Conservation (phyloP, 2,888 invertebrate genomes). For the Scaptomyza cyrtandrae region DNA sequence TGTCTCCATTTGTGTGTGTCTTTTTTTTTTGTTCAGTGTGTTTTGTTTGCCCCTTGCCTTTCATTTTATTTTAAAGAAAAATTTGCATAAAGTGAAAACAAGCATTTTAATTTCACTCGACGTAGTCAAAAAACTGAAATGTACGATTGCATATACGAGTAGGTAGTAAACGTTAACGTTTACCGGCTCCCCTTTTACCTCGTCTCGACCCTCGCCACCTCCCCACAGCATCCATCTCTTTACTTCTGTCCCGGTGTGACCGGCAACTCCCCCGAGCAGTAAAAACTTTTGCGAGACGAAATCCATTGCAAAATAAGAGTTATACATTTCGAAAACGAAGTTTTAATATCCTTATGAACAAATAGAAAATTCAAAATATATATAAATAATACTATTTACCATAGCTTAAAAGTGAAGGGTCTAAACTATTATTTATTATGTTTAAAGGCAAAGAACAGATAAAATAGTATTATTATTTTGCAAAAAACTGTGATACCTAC, state of each 20-base stretch:
- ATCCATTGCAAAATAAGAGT: constrained; percentile 40
- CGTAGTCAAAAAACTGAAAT: constrained; percentile 63
- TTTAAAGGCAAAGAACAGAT: too few species aligned
- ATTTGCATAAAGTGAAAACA: constrained; percentile 84
- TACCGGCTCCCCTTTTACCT: constrained; percentile 42
- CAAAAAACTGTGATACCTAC: too few species aligned
- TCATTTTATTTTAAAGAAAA: constrained; percentile 65
- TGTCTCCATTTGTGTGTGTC: constrained; percentile 27
- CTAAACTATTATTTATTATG: too few species aligned
- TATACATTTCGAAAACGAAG: constrained; percentile 6
- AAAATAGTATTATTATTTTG: too few species aligned
- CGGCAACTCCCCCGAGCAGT: constrained; percentile 65
- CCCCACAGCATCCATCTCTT: not conserved
- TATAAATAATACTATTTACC: not conserved
- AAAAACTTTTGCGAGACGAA: constrained; percentile 67
- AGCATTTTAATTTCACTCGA: constrained; percentile 81
- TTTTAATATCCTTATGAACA: constrained; percentile 1
- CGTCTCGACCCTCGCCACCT: too few species aligned
- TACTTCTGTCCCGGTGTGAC: constrained; percentile 29
- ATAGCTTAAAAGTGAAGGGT: too few species aligned
- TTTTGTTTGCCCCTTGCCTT: constrained; percentile 43
- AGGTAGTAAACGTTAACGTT: constrained; percentile 75
- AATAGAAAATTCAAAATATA: not conserved
- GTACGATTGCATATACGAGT: constrained; percentile 63
- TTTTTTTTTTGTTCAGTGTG: constrained; percentile 9